Evolutionary conservation across 2,888 invertebrate species (phyloP).

Genomic region (Drosophila anceps): DNA sequence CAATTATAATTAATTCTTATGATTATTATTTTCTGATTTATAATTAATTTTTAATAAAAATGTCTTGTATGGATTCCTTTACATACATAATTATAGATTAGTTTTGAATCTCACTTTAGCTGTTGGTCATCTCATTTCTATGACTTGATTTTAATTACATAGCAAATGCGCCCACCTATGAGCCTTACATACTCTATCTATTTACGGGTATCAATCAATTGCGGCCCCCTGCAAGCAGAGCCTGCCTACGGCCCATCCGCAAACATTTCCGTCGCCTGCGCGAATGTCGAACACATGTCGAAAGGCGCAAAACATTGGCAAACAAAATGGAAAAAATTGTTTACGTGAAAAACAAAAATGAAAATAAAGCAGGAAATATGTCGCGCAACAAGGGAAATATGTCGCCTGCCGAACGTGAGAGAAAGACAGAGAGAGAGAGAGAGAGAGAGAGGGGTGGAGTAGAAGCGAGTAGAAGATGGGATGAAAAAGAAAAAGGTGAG

Average conservation of each 20-base stretch:
- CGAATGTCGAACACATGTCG: conserved; percentile 78
- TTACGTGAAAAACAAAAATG: conserved; percentile 63
- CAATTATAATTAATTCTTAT: too few relatives aligned
- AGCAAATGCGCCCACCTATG: conserved; percentile 3
- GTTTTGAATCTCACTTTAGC: too few relatives aligned
- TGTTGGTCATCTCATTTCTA: neutral
- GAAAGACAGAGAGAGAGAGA: conserved; percentile 19
- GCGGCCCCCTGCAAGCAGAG: neutral
- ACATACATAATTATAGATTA: neutral
- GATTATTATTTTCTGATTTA: too few relatives aligned
- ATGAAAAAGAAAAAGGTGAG: conserved; percentile 24
- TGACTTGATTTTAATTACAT: neutral
- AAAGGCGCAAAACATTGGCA: conserved; percentile 70
- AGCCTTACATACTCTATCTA: conserved; percentile 15
- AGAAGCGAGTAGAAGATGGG: neutral
- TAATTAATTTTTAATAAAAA: neutral
- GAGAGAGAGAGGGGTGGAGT: neutral
- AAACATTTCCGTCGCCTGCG: conserved; percentile 24
- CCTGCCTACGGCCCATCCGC: neutral
- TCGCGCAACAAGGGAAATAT: conserved; percentile 59
- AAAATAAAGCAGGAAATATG: conserved; percentile 50
- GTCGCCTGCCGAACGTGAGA: conserved; percentile 40
- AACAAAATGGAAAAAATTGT: conserved; percentile 70
- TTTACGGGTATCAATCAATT: conserved; percentile 68
- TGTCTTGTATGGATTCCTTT: neutral